A percentile compares a stretch with the other conserved stretches of the same genome.
Evolutionary conservation across 2,797 vertebrate genomes (phyloP).

Genomic region (Chelmon rostratus): DNA sequence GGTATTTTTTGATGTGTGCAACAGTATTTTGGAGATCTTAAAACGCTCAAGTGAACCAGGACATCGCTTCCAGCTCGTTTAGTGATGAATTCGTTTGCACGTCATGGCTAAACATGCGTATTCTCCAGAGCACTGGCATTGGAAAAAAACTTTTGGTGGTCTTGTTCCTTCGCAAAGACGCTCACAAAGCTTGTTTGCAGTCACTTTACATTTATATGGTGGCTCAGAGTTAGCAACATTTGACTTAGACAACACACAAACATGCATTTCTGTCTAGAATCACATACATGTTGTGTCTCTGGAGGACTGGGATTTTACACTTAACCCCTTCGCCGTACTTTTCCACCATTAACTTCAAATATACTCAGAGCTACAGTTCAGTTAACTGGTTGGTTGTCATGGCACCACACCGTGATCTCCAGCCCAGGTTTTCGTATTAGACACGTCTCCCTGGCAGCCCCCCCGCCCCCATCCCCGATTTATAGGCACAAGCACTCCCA

Average conservation of each 20-base stretch:
- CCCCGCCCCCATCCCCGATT: conserved; percentile 26
- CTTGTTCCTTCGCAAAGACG: not conserved
- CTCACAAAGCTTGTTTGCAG: not conserved
- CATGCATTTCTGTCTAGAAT: not conserved
- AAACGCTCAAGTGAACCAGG: not conserved
- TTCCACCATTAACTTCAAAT: not conserved
- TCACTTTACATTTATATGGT: not conserved
- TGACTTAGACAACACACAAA: too few species aligned
- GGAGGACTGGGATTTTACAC: not conserved
- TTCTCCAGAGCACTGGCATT: not conserved
- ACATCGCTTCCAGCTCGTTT: not conserved
- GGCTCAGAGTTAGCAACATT: too few species aligned
- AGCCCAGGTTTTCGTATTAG: conserved; percentile 29
- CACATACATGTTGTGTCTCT: not conserved
- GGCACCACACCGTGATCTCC: conserved; percentile 18
- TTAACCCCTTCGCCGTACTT: not conserved
- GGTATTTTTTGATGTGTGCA: too few species aligned
- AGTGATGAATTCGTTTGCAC: not conserved
- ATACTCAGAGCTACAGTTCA: not conserved
- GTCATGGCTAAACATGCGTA: not conserved
- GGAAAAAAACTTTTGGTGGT: too few species aligned
- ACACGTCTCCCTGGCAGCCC: conserved; percentile 11
- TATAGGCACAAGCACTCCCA: conserved; percentile 38
- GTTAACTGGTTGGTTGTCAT: conserved; percentile 48
- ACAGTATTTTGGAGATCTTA: not conserved